These are phyloP conservation scores for Zaprionus ornatus DNA, from an alignment of 1,140 invertebrate genomes.

Conservation along the genomic window DNA sequence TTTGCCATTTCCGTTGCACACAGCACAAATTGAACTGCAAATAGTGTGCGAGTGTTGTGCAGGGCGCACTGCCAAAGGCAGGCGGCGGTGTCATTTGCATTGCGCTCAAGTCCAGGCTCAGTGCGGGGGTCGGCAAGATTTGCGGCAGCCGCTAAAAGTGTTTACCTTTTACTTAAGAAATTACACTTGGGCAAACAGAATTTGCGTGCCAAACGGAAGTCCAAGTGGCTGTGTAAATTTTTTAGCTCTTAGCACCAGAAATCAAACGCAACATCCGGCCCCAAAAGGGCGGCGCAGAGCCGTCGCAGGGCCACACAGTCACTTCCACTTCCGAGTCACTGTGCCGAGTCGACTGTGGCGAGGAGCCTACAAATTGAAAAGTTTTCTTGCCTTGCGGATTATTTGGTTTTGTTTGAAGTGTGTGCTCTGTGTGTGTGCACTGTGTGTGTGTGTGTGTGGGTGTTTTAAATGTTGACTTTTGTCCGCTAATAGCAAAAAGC, in stretches of 20 bases:
- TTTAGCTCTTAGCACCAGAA: constrained; percentile 38
- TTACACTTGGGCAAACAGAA: constrained; percentile 81
- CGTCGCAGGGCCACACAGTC: not conserved
- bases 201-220: constrained; percentile 70
- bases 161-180: constrained; percentile 84
- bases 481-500: constrained; percentile 75
- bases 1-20: constrained; percentile 57
- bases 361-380: constrained; percentile 71
- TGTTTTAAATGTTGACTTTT: constrained; percentile 71
- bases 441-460: constrained; percentile 32
- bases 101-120: constrained; percentile 30
- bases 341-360: constrained; percentile 15
- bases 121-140: not conserved
- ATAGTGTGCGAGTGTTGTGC: constrained; percentile 35
- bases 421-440: constrained; percentile 35
- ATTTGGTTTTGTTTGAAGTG: constrained; percentile 60
- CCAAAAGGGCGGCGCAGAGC: not conserved
- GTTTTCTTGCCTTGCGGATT: constrained; percentile 60
- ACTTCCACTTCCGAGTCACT: not conserved
- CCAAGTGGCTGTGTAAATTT: constrained; percentile 72
- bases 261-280: constrained; percentile 65
- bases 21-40: constrained; percentile 65
- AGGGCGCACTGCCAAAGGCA: constrained; percentile 9
- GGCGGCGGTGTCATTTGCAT: not conserved
- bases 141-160: constrained; percentile 65